Evolutionary conservation across 2,888 invertebrate genomes (phyloP), one percentile per base, ranked within the genome.

Genomic region (Meiosimyza platycephala): DNA sequence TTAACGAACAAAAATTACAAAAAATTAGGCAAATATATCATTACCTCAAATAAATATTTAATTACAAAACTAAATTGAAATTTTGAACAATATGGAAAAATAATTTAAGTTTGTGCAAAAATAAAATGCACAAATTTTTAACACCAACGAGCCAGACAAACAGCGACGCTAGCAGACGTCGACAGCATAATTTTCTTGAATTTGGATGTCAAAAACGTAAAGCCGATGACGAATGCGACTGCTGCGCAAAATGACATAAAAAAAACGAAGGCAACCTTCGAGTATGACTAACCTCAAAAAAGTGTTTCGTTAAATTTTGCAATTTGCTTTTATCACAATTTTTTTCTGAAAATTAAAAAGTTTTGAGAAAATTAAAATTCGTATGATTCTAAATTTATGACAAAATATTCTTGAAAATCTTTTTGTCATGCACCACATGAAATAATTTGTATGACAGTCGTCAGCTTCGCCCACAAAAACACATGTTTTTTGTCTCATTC

Each of bases 261-360:
- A 47, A 16, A 54, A 48, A 40, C 67, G 47, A 67, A 57, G 57
- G 9, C 40, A 40, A 40, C 40, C 40, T 40, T 47, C 47, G 52
- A 60, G 33, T 50, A 62, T 70, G 63, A 70, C 69, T 70, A 70
- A 70, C 70, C 70, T 70, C 70, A 70, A 70, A 70, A 63, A 70
- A 16, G 40, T 62, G 60, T 70, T 70, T 63, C 59, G 47, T 47
- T 6, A 70, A 70, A 50, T 22, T 70, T 33, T 70, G 54, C 54
- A 63, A 67, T 16, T 54, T 54, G 33, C 59, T 15, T 65, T n/a
- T 15, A 50, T 9, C n/a, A 57, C 6, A 40, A 40, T 40, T 40
- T 9, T 40, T 40, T 40, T 40, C n/a, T 40, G 7, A 40, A 40
- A 40, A 40, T 40, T 9, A 9, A 7, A 40, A 40, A 2, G 2